A percentile compares a stretch with the other conserved stretches of the same genome.
Evolutionary conservation across 2,888 invertebrate species (phyloP).

Genomic region (Scaptomyza tumidula): DNA sequence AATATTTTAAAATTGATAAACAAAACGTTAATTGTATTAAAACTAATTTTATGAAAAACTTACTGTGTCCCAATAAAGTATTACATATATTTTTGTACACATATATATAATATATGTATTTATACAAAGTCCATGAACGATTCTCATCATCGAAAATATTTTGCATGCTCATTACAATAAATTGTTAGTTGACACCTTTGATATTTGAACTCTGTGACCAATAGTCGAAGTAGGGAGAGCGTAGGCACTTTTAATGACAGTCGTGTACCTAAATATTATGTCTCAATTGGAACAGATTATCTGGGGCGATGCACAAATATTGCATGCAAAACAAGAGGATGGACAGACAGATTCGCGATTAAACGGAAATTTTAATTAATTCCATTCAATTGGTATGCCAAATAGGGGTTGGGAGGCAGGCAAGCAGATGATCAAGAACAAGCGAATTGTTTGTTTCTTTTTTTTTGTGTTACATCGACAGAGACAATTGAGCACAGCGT

Average conservation of each 20-base stretch:
- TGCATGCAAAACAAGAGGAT: conserved; percentile 35
- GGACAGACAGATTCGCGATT: conserved; percentile 55
- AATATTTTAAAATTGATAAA: neutral
- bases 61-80: conserved; percentile 3
- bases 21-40: neutral
- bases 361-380: conserved; percentile 80
- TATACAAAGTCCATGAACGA: conserved; percentile 5
- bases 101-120: neutral
- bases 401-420: neutral
- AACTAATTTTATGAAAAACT: neutral
- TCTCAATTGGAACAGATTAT: conserved; percentile 42
- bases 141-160: conserved; percentile 11
- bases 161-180: conserved; percentile 5
- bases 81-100: neutral
- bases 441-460: conserved; percentile 60
- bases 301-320: conserved; percentile 49
- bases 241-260: conserved; percentile 29
- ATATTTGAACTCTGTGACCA: conserved; percentile 48
- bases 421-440: conserved; percentile 37
- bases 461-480: conserved; percentile 34
- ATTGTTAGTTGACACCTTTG: neutral
- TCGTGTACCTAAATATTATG: conserved; percentile 13
- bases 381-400: conserved; percentile 71
- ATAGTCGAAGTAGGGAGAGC: conserved; percentile 22
- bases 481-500: conserved; percentile 60